Percentiles rank a stretch among this genome's conserved stretches.
Evolutionary conservation across 64 coral and sea anemone species (phyloP).

Genomic region (Porites australiensis): DNA sequence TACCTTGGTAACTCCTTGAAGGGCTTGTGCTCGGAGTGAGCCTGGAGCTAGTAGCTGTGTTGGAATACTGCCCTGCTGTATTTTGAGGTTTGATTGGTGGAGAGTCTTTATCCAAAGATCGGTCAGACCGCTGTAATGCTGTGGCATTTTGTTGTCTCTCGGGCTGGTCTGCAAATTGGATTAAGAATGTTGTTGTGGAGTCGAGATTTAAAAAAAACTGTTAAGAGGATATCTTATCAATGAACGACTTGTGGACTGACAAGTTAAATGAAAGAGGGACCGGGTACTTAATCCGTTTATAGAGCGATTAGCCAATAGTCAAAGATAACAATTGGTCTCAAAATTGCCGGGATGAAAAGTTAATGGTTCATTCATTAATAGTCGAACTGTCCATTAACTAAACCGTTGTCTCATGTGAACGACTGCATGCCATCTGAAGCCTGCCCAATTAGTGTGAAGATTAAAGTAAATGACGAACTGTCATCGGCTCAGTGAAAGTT

Average conservation of each 20-base stretch:
- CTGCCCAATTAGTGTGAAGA: too few relatives aligned
- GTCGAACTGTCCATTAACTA: too few relatives aligned
- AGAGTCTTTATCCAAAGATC: background rate
- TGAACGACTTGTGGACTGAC: too few relatives aligned
- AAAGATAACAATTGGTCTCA: too few relatives aligned
- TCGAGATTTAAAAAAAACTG: background rate
- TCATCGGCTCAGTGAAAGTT: background rate
- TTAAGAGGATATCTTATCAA: too few relatives aligned
- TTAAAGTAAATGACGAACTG: background rate
- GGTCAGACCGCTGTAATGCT: background rate
- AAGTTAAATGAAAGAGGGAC: too few relatives aligned
- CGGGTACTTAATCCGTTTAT: too few relatives aligned
- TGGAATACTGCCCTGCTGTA: background rate
- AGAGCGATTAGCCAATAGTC: too few relatives aligned
- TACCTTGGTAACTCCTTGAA: conserved; percentile 15
- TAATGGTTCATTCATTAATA: too few relatives aligned
- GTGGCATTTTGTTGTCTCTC: conserved; percentile 1
- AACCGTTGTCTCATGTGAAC: too few relatives aligned
- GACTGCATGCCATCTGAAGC: too few relatives aligned
- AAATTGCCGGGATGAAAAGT: too few relatives aligned
- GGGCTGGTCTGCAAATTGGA: background rate
- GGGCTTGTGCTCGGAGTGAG: background rate
- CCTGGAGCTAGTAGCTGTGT: background rate
- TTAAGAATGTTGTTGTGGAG: background rate
- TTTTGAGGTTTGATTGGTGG: background rate